phyloP scores from a whole-genome alignment of 2,797 vertebrate genomes.

The Sebastes baramenuke region DNA sequence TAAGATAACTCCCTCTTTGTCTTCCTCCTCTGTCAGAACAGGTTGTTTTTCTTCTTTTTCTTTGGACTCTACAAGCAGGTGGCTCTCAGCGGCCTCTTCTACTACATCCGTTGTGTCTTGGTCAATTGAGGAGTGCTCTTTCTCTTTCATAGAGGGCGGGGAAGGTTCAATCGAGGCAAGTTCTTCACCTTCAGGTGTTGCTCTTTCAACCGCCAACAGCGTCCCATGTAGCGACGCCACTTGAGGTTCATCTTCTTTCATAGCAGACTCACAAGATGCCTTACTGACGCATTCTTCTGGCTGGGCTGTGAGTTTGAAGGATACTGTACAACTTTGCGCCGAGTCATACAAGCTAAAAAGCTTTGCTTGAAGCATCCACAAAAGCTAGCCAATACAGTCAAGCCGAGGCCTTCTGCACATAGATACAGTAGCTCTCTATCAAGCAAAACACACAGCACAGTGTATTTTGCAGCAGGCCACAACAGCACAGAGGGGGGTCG shows the following conservation, averaged over 20 bases:
- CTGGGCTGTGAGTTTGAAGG: conserved; percentile 88
- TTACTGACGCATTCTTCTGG: conserved; percentile 64
- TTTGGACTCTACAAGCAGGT: not conserved
- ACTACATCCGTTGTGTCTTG: conserved; percentile 3
- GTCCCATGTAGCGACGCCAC: not conserved
- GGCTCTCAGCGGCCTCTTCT: conserved; percentile 4
- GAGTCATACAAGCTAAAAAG: conserved; percentile 52
- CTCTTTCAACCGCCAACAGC: conserved; percentile 20
- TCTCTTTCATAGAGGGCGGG: conserved; percentile 13
- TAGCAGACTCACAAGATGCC: conserved; percentile 28
- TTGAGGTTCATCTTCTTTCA: conserved; percentile 45
- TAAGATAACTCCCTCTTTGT: not conserved
- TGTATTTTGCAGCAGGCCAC: conserved; percentile 68
- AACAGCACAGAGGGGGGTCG: conserved; percentile 53
- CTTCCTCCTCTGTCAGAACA: conserved; percentile 10
- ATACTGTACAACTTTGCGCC: conserved; percentile 79
- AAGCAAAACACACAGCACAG: conserved; percentile 77
- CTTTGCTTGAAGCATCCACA: conserved; percentile 72
- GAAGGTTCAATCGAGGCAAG: not conserved
- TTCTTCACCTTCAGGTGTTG: conserved; percentile 43
- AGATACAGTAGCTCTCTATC: conserved; percentile 71
- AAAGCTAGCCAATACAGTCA: conserved; percentile 77
- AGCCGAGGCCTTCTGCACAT: conserved; percentile 72
- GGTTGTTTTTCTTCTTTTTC: conserved; percentile 24
- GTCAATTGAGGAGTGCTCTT: not conserved